These are phyloP conservation scores for Picathartes gymnocephalus DNA, from an alignment of 2,113 vertebrate genomes.

Conservation along the genomic window DNA sequence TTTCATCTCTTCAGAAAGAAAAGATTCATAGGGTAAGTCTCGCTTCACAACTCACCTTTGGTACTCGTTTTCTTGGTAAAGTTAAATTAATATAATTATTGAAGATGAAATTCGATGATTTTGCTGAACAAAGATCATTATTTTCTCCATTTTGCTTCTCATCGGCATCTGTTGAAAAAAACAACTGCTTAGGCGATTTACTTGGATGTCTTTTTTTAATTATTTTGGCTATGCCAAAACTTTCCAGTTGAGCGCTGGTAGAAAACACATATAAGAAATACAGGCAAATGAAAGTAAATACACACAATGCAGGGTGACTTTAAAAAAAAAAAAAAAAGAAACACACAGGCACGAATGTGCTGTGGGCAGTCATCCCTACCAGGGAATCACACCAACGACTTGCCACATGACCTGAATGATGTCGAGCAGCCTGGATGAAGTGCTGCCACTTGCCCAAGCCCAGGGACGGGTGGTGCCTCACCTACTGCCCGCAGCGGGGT, in stretches of 20 bases:
- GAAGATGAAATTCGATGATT: slow-evolving; percentile 73
- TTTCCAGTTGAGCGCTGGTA: neutral
- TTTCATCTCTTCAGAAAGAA: neutral
- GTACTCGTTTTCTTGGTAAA: slow-evolving; percentile 87
- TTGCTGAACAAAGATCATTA: slow-evolving; percentile 70
- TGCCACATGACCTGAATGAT: neutral
- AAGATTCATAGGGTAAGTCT: neutral
- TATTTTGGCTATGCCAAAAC: neutral
- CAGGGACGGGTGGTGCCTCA: slow-evolving; percentile 47
- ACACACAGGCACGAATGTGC: neutral
- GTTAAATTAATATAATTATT: slow-evolving; percentile 84
- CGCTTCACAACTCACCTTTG: slow-evolving; percentile 79
- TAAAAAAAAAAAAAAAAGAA: neutral
- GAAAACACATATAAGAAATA: neutral
- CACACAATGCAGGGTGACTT: neutral
- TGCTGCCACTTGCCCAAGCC: accelerated
- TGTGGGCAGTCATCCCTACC: neutral
- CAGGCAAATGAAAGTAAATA: neutral
- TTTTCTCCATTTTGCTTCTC: slow-evolving; percentile 80
- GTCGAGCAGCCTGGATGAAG: neutral
- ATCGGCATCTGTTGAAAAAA: slow-evolving; percentile 66
- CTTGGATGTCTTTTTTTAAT: neutral
- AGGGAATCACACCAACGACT: neutral
- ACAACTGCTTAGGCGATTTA: neutral
- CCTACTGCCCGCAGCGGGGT: slow-evolving; percentile 82